Percentiles rank a stretch among this genome's conserved stretches.
These are phyloP conservation scores for Nephrotoma appendiculata DNA, from an alignment of 2,888 invertebrate genomes.

Conservation along the genomic window DNA sequence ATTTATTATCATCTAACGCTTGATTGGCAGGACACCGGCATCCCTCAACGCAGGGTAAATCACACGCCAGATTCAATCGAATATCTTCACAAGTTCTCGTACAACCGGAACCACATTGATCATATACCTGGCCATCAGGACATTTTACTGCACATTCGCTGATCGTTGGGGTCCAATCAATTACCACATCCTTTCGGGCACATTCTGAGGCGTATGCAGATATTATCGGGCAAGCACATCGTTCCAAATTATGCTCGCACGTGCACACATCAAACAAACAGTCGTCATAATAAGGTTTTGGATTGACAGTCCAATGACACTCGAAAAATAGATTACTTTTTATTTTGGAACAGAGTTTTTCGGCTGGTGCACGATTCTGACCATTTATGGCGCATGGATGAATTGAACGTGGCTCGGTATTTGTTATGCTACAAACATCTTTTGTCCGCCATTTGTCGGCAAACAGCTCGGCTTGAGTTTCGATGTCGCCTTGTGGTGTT, in stretches of 20 bases:
- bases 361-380: constrained; percentile 53
- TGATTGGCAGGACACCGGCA: constrained; percentile 76
- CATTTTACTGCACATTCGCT: constrained; percentile 67
- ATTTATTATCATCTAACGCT: constrained; percentile 54
- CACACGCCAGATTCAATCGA: constrained; percentile 21
- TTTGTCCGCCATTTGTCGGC: constrained; percentile 83
- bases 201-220: constrained; percentile 73
- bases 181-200: constrained; percentile 49
- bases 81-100: constrained; percentile 55
- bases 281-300: constrained; percentile 60
- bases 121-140: constrained; percentile 62
- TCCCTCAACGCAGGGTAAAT: constrained; percentile 61
- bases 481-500: constrained; percentile 74
- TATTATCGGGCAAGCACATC: constrained; percentile 67
- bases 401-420: constrained; percentile 38
- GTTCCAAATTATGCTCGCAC: constrained; percentile 41
- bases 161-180: constrained; percentile 66
- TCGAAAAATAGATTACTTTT: constrained; percentile 47
- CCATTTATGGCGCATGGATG: constrained; percentile 62
- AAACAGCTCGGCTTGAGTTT: constrained; percentile 61
- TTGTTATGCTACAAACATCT: constrained; percentile 53
- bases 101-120: constrained; percentile 75
- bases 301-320: constrained; percentile 73
- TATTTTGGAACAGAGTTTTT: constrained; percentile 54
- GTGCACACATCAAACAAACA: constrained; percentile 83